Percentiles rank a stretch among this genome's conserved stretches.
Conservation (phyloP, 2,888 invertebrate species). For the Eupelmus urozonus region DNA sequence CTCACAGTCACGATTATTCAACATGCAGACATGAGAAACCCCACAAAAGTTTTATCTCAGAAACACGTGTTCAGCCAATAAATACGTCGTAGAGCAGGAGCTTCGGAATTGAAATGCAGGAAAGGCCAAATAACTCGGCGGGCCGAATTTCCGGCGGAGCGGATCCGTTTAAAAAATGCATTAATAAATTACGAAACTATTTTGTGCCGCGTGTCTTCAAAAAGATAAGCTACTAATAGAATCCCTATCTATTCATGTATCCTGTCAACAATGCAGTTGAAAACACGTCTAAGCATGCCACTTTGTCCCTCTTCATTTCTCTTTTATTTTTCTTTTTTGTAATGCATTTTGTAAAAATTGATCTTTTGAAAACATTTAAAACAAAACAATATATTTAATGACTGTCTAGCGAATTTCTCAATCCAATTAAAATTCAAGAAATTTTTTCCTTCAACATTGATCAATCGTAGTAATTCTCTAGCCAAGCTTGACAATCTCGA, state of each 20-base stretch:
- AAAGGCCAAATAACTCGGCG: conserved; percentile 2
- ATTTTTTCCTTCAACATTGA: no score
- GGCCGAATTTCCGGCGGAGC: conserved; percentile 21
- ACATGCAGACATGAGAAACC: conserved; percentile 29
- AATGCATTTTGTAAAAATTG: no score
- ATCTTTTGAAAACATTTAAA: no score
- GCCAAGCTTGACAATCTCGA: no score
- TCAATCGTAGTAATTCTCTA: no score
- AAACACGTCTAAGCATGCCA: neutral
- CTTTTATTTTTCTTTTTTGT: no score
- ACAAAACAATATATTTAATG: no score
- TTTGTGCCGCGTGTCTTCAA: neutral
- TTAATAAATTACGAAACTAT: conserved; percentile 5
- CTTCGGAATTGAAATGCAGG: conserved; percentile 27
- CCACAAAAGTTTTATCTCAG: conserved; percentile 26
- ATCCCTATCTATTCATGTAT: conserved; percentile 25
- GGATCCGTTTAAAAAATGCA: neutral
- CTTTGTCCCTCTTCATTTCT: neutral
- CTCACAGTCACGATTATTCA: conserved; percentile 16
- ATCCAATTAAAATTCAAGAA: no score
- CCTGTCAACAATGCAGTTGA: conserved; percentile 2
- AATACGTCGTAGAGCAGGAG: conserved; percentile 14
- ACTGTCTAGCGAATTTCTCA: no score
- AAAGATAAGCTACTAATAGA: conserved; percentile 6
- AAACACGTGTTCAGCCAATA: conserved; percentile 52